Conservation (phyloP, 2,888 invertebrate genomes). For the Epistrophe eligans region DNA sequence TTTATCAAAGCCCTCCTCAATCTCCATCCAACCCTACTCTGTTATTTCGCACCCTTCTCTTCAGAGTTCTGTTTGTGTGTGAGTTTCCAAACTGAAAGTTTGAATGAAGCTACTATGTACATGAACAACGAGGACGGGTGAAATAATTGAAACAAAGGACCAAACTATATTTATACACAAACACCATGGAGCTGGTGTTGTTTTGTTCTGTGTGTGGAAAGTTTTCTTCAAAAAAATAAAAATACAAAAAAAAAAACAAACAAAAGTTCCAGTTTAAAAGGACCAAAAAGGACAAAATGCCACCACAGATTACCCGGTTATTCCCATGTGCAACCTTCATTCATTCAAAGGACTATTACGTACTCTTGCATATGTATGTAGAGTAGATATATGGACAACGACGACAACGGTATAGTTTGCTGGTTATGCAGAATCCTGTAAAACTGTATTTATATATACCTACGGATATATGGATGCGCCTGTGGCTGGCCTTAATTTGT, state of each 20-base stretch:
- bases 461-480: slow-evolving; percentile 19
- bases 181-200: slow-evolving; percentile 5
- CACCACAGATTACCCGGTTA: slow-evolving; percentile 65
- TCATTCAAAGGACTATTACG: slow-evolving; percentile 25
- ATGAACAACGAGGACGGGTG: slow-evolving; percentile 16
- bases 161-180: slow-evolving; percentile 48
- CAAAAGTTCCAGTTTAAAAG: slow-evolving; percentile 26
- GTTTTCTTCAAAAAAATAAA: slow-evolving; percentile 36
- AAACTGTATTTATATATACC: not conserved
- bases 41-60: not conserved
- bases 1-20: slow-evolving; percentile 57
- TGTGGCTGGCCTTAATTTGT: slow-evolving; percentile 71
- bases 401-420: not conserved
- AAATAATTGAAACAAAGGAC: slow-evolving; percentile 74
- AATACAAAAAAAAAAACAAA: not conserved
- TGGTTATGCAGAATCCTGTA: slow-evolving; percentile 39
- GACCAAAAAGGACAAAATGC: slow-evolving; percentile 40
- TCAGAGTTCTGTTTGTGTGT: not conserved
- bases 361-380: not conserved
- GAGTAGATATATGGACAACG: too few relatives aligned
- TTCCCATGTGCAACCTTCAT: slow-evolving; percentile 63
- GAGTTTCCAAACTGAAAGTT: slow-evolving; percentile 16
- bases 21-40: not conserved
- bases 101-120: slow-evolving; percentile 13
- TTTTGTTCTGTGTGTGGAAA: slow-evolving; percentile 43